These are phyloP conservation scores for Anolis apletophallus DNA, from an alignment of 2,797 vertebrate species.

Conservation along the genomic window DNA sequence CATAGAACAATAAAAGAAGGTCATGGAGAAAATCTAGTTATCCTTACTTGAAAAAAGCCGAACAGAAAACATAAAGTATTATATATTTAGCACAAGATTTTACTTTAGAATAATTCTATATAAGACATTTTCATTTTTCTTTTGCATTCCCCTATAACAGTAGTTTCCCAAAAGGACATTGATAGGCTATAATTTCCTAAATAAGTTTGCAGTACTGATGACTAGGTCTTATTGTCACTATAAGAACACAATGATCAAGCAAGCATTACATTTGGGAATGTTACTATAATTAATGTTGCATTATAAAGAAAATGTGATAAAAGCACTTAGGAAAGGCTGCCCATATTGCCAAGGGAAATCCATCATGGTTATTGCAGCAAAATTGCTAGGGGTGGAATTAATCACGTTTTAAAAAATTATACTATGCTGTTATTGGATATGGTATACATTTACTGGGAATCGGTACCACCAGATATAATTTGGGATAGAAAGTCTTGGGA, in stretches of 20 bases:
- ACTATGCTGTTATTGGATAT: background rate
- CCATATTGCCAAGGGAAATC: conserved; percentile 33
- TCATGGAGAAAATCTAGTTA: background rate
- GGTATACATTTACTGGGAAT: background rate
- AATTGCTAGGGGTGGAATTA: conserved; percentile 15
- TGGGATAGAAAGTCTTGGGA: conserved; percentile 18
- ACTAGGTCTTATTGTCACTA: background rate
- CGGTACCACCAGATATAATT: conserved; percentile 23
- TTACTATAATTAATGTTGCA: conserved; percentile 4
- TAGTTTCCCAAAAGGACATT: background rate
- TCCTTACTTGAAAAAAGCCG: background rate
- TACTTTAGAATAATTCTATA: background rate
- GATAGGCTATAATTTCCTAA: conserved; percentile 6
- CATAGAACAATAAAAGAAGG: background rate
- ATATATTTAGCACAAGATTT: background rate
- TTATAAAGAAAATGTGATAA: conserved; percentile 31
- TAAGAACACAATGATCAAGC: background rate
- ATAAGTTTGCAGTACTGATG: background rate
- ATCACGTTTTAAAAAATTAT: conserved; percentile 1
- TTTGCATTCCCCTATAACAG: background rate
- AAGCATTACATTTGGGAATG: conserved; percentile 17
- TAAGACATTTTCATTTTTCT: background rate
- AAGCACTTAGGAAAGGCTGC: conserved; percentile 19
- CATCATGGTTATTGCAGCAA: conserved; percentile 13
- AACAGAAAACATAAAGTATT: background rate